Conservation (phyloP, 35 echinoderm and acorn worm genomes). For the Ptychodera flava region DNA sequence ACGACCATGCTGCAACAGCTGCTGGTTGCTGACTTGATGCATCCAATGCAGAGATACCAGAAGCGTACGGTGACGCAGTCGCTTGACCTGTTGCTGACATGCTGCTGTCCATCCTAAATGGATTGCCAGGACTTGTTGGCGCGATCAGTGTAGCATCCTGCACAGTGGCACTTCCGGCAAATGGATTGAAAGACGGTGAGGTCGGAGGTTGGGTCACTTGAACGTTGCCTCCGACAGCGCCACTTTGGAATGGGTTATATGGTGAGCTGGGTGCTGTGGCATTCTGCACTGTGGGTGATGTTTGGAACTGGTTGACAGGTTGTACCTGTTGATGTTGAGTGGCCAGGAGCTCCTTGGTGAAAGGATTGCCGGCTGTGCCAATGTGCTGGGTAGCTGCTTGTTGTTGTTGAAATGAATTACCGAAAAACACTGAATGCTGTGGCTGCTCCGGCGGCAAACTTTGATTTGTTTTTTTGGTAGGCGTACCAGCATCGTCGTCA, state of each 20-base stretch:
- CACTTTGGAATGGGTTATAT: conserved; percentile 29
- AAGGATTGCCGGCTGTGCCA: conserved; percentile 55
- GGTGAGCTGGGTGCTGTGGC: conserved; percentile 29
- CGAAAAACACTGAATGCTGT: background rate
- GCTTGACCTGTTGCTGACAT: background rate
- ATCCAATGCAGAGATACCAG: background rate
- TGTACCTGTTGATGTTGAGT: conserved; percentile 25
- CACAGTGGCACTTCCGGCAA: conserved; percentile 5
- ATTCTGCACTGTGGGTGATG: background rate
- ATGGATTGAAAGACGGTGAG: background rate
- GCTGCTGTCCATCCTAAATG: conserved; percentile 30
- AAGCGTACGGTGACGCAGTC: conserved; percentile 5
- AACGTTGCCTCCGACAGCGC: background rate
- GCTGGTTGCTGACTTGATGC: background rate
- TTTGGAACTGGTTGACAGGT: no score
- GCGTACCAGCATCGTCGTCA: background rate
- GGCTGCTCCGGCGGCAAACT: background rate
- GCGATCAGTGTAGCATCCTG: conserved; percentile 62
- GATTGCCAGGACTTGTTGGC: conserved; percentile 61
- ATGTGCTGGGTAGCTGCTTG: background rate
- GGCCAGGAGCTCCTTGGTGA: conserved; percentile 47
- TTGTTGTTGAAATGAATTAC: background rate
- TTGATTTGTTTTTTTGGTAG: conserved; percentile 6
- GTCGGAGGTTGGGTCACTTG: background rate
- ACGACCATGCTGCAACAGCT: conserved; percentile 1